Evolutionary conservation across 2,888 invertebrate species (phyloP).

Genomic region (Agrotis segetum): DNA sequence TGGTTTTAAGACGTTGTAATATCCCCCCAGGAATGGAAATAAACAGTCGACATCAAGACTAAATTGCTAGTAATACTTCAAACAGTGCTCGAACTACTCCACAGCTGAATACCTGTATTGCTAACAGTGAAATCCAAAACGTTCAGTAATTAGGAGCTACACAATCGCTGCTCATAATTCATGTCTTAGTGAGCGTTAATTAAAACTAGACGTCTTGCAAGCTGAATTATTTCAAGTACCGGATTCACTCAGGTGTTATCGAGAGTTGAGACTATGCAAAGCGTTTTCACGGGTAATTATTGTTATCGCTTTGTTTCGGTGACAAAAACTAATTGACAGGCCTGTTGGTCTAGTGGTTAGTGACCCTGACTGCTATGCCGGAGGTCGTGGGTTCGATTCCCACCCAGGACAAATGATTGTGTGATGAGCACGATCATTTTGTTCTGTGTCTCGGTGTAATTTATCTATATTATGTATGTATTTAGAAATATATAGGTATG

Average conservation of each 20-base stretch:
- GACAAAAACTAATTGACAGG: background rate
- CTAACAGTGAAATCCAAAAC: conserved; percentile 14
- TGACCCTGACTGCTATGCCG: too few relatives aligned
- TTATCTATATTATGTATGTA: too few relatives aligned
- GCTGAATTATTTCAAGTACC: conserved; percentile 13
- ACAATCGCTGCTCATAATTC: conserved; percentile 27
- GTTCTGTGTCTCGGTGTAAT: too few relatives aligned
- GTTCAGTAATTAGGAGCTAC: conserved; percentile 11
- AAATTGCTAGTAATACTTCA: conserved; percentile 29
- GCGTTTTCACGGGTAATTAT: background rate
- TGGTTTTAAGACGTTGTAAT: too few relatives aligned
- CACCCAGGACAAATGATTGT: too few relatives aligned
- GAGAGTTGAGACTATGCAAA: background rate
- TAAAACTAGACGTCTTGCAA: conserved; percentile 40
- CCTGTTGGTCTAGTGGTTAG: too few relatives aligned
- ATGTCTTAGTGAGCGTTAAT: conserved; percentile 37
- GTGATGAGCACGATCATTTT: too few relatives aligned
- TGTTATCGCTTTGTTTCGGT: conserved; percentile 7
- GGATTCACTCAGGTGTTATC: conserved; percentile 1
- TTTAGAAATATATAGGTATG: too few relatives aligned
- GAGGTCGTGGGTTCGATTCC: too few relatives aligned
- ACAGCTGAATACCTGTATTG: conserved; percentile 20
- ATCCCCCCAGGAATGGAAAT: too few relatives aligned
- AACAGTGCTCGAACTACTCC: conserved; percentile 1
- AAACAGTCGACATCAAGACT: conserved; percentile 7